Evolutionary conservation across 2,113 vertebrate genomes (phyloP), one percentile per base, ranked within the genome.

Genomic region (Gadus macrocephalus): DNA sequence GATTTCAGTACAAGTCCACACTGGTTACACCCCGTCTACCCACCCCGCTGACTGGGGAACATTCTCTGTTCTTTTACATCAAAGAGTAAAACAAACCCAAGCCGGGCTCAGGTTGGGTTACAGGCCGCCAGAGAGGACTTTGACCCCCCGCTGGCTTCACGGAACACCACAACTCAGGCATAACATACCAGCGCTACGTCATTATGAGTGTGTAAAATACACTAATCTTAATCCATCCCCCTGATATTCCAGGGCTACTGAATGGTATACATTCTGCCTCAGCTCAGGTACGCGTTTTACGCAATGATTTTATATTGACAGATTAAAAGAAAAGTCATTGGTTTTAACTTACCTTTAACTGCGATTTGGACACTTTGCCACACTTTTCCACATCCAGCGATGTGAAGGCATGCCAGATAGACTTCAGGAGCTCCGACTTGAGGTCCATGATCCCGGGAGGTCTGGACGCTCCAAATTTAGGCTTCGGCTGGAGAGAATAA

Each of bases 321-420:
- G 6, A 42, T 42, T 42, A 25, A 25, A 25, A 1, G 15, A 53
- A 4, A 35, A 35, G 31, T 35, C 6, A 5, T 35, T 35, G 31
- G 31, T 35, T 35, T 58, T 5, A 58, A 58, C 84, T 83, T 78
- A 92, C 91, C 91, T 92, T 92, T n/a, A 92, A 66, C 78, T 92
- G 91, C 4, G 91, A 92, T 17, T 92, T 92, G 63, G 91, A 92
- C 62, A 92, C 91, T 71, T 92, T 92, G 0, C 91, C 91, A 25
- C 90, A 91, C 64, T 86, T 87, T 69, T 92, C 90, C 63, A 87
- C 85, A 70, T 92, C 91, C 87, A 92, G 87, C 53, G 91, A 90
- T 4, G 91, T 92, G 81, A 92, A 92, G 19, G 91, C 91, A 75
- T 92, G 91, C 91, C 91, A 92, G 74, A 92, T 90, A 62, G 90